phyloP scores from a whole-genome alignment of 2,113 vertebrate genomes.

The Grammomys dolichurus region DNA sequence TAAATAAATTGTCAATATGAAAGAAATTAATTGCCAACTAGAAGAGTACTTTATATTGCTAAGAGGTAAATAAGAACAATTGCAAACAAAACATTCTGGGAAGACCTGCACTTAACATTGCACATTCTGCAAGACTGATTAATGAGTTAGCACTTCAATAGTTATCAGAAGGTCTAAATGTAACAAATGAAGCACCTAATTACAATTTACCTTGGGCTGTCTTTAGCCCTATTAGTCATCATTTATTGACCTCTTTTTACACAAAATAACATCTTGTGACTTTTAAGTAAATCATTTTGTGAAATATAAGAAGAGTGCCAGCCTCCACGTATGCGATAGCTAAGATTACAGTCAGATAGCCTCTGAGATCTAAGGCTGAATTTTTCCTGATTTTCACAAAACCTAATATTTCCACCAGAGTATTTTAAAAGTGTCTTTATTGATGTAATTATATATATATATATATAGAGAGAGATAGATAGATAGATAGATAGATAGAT shows the following conservation, averaged over 20 bases:
- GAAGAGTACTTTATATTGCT: not conserved
- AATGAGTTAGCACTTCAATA: not conserved
- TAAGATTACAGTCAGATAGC: not conserved
- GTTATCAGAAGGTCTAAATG: too few relatives aligned
- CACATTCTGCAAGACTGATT: not conserved
- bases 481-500: too few relatives aligned
- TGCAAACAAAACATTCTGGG: not conserved
- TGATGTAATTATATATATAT: not conserved
- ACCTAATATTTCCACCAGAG: not conserved
- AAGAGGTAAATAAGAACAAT: not conserved
- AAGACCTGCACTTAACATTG: not conserved
- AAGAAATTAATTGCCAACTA: not conserved
- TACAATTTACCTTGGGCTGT: too few relatives aligned
- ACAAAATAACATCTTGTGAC: too few relatives aligned
- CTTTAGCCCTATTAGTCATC: not conserved
- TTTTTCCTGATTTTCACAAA: not conserved
- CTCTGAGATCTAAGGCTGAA: too few relatives aligned
- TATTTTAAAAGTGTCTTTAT: not conserved
- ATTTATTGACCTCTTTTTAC: not conserved
- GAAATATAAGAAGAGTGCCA: not conserved
- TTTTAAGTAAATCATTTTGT: not conserved
- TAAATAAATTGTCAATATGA: not conserved
- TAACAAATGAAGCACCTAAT: not conserved
- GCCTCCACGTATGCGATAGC: not conserved
- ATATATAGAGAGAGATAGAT: too few relatives aligned